A percentile compares a stretch with the other conserved stretches of the same genome.
Conservation (phyloP, 2,797 vertebrate species). For the Phylloscopus collybita region DNA sequence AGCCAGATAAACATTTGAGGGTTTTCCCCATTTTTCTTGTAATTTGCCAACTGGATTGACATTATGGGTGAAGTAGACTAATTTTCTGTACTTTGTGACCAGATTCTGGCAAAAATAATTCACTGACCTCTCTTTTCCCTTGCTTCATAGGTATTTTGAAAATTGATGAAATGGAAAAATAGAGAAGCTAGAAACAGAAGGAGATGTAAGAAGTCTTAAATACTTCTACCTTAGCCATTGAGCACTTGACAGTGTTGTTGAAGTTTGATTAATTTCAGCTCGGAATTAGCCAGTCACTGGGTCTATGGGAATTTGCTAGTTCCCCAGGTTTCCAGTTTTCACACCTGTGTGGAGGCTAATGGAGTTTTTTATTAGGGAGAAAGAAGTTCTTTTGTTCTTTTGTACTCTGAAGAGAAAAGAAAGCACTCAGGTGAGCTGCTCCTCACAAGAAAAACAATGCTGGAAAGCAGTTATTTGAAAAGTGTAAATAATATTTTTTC, state of each 20-base stretch:
- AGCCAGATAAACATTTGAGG: not conserved
- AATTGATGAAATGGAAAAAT: not conserved
- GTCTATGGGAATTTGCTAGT: not conserved
- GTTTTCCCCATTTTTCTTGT: not conserved
- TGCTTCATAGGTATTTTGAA: not conserved
- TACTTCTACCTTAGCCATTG: not conserved
- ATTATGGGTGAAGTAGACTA: not conserved
- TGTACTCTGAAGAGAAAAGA: not conserved
- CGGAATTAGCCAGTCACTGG: fast-evolving
- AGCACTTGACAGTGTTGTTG: not conserved
- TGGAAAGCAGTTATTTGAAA: not conserved
- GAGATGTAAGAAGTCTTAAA: not conserved
- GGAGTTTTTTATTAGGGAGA: not conserved
- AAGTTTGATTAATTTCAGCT: not conserved
- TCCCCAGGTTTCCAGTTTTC: not conserved
- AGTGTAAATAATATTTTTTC: not conserved
- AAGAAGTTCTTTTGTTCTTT: not conserved
- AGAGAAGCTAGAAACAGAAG: not conserved
- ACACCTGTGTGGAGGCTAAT: not conserved
- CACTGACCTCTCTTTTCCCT: not conserved
- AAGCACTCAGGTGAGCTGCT: not conserved
- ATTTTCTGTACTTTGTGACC: not conserved
- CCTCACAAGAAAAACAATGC: not conserved
- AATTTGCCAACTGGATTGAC: not conserved
- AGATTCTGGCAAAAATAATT: not conserved